Evolutionary conservation across 2,797 vertebrate genomes (phyloP), one percentile per base, ranked within the genome.

Genomic region (Sebastiscus tertius): DNA sequence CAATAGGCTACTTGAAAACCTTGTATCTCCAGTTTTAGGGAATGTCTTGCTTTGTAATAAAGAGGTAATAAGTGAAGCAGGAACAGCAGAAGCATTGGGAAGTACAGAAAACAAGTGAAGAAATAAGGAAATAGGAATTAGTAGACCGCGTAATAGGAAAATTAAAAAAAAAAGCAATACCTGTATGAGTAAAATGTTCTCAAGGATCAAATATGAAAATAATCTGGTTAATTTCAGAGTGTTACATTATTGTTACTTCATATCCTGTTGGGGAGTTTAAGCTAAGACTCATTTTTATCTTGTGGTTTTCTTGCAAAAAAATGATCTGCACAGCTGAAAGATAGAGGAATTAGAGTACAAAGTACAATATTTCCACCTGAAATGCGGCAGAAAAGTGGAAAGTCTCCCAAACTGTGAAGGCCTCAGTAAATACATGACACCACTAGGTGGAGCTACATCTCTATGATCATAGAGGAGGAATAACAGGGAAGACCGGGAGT

Each of bases 371-470:
- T 65, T 56, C 10, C 3, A 55, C 1, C 3, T 26, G 31, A 54
- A 27, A 64, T 39, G 18, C 5, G 66, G 13, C 12, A 10, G 46
- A 56, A 26, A 55, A n/a, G 6, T 0, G n/a, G 2, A 69, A 70
- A 59, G 20, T 1, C 36, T 46, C 8, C 56, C 56, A 31, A 18
- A 49, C 24, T 29, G 56, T 6, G 36, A 29, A 62, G n/a, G 18
- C 36, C n/a, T 67, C 18, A 11, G 27, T 8, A 1, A 16, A 16
- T 0, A 4, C 62, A 13, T 75, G 74, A 0, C 2, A 3, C 71
- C 84, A 82, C 67, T 4, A 63, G 74, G 11, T 58, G 87, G 84
- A 6, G 87, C 84, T 55, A 5, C 8, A 6, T 8, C 61, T 22
- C 63, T 5, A 2, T 27, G 12, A 5, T 14, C 36, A 16, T 2